A percentile compares a stretch with the other conserved stretches of the same genome.
Conservation (phyloP, 2,888 invertebrate species). For the Agrilus cyanescens region DNA sequence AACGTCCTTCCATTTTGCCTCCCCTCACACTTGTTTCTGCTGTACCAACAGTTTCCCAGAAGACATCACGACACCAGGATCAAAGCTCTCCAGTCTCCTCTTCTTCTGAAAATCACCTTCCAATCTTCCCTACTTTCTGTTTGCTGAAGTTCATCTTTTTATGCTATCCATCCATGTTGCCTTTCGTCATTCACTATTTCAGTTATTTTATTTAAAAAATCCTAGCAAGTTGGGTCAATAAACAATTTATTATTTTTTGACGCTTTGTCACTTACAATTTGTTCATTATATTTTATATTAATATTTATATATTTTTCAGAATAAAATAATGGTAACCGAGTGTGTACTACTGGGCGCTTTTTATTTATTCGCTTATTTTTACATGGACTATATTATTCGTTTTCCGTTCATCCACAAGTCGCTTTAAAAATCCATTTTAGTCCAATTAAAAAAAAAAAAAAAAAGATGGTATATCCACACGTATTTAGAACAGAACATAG, state of each 20-base stretch:
- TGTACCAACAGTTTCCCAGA: no score
- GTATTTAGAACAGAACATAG: slow-evolving; percentile 32
- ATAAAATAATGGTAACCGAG: slow-evolving; percentile 22
- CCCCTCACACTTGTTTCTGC: no score
- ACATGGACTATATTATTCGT: slow-evolving; percentile 29
- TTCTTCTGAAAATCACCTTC: no score
- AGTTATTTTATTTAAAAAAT: neutral
- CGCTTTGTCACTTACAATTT: neutral
- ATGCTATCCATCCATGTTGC: neutral
- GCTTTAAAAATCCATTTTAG: neutral
- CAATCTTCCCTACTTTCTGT: no score
- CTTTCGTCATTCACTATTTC: no score
- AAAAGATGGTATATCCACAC: slow-evolving; percentile 31
- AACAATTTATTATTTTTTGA: neutral
- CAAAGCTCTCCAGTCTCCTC: no score
- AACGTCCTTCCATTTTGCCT: no score
- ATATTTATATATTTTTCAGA: no score
- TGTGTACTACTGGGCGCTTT: slow-evolving; percentile 27
- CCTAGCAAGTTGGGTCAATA: no score
- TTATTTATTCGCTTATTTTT: slow-evolving; percentile 31
- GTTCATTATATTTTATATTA: no score
- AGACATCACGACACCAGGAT: no score
- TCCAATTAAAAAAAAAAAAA: neutral
- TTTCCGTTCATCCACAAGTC: slow-evolving; percentile 29
- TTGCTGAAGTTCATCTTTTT: neutral